phyloP scores from a whole-genome alignment of 2,113 vertebrate species.

The Mola mola region DNA sequence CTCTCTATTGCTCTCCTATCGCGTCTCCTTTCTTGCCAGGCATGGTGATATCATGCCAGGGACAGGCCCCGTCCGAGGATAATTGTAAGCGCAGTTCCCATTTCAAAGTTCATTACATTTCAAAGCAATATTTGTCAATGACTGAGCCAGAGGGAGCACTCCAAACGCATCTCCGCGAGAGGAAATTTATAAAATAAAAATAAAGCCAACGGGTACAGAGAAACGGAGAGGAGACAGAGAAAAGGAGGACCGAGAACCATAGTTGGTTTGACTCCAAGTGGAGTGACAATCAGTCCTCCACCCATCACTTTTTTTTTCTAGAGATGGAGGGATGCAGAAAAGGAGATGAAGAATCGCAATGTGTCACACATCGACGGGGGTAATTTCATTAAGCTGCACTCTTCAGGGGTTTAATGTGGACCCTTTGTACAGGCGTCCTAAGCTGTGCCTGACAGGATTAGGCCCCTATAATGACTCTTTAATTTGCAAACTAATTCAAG shows the following conservation, averaged over 20 bases:
- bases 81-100: constrained; percentile 81
- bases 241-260: constrained; percentile 42
- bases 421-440: constrained; percentile 77
- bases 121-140: constrained; percentile 83
- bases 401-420: constrained; percentile 78
- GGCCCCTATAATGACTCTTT: constrained; percentile 94
- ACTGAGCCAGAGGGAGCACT: constrained; percentile 71
- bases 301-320: constrained; percentile 29
- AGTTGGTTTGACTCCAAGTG: constrained; percentile 61
- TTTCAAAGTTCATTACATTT: constrained; percentile 86
- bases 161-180: constrained; percentile 63
- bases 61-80: constrained; percentile 77
- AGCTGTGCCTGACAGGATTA: constrained; percentile 91
- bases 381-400: constrained; percentile 81
- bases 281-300: constrained; percentile 45
- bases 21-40: constrained; percentile 52
- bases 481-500: constrained; percentile 98
- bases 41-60: constrained; percentile 75
- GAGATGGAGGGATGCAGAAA: constrained; percentile 60
- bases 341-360: constrained; percentile 69
- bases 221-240: constrained; percentile 18
- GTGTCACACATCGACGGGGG: constrained; percentile 68
- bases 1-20: constrained; percentile 49
- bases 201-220: constrained; percentile 41
- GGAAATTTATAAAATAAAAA: constrained; percentile 19